Evolutionary conservation across 2,888 invertebrate species (phyloP), one percentile per base, ranked within the genome.

Genomic region (Patella ulyssiponensis): DNA sequence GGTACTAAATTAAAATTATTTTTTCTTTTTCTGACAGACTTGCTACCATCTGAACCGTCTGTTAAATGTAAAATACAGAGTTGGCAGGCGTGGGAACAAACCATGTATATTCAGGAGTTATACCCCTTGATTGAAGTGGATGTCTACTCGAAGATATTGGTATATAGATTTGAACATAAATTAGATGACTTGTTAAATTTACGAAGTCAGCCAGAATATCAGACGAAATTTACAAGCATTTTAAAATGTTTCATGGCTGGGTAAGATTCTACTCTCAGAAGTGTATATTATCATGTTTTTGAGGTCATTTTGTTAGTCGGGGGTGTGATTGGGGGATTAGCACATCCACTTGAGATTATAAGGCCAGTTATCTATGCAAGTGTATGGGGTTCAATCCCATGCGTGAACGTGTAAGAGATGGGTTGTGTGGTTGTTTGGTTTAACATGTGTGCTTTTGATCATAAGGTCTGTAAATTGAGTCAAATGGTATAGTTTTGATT

Each of bases 81-180:
- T 56, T 82, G 82, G 82, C 80, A 77, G 79, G 79, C 77, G 14
- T 82, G 82, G 82, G 82, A 82, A 56, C 74, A 78, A 69, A 56
- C 80, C 33, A 74, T 79, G 73, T 77, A 76, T 53, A 71, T 56
- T 17, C 73, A 73, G 15, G 79, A 82, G 75, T 77, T 82, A 51
- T 77, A 69, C 33, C 82, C 78, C 69, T 69, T 82, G 53, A 73
- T 80, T 17, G 82, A 82, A 69, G 76, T 69, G 52, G 72, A 74
- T 20, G 71, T 82, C 9, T 64, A 79, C 56, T 80, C 82, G 27
- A 77, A 77, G 69, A 64, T 77, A 44, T 64, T 82, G 70, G 77
- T 71, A 14, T 53, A 71, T 12, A 80, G 82, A 53, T 77, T 73
- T 53, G 27, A 73, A 69, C 44, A 73, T 4, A n/a, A 78, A 14